These are phyloP conservation scores for Eurosta solidaginis DNA, from an alignment of 1,140 invertebrate genomes.

Conservation along the genomic window DNA sequence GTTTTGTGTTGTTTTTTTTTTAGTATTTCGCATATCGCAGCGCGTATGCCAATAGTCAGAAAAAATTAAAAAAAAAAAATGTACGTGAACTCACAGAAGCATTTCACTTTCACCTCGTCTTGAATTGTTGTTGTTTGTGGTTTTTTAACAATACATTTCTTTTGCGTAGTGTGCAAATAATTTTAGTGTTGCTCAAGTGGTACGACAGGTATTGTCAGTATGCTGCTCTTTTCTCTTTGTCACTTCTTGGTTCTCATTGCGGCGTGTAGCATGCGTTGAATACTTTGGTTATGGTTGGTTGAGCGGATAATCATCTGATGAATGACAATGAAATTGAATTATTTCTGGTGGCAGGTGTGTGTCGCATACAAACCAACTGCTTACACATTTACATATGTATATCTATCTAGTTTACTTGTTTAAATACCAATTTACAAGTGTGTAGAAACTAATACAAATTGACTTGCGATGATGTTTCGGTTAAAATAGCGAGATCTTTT, in stretches of 20 bases:
- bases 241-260: constrained; percentile 2
- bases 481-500: too few species aligned
- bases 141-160: not conserved
- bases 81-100: not conserved
- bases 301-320: constrained; percentile 23
- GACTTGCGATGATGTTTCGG: not conserved
- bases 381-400: not conserved
- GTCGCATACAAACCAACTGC: not conserved
- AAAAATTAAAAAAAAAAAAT: not conserved
- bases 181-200: not conserved
- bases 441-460: not conserved
- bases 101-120: constrained; percentile 30
- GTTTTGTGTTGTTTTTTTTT: not conserved
- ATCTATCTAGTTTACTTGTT: not conserved
- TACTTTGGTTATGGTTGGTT: not conserved
- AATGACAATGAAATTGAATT: constrained; percentile 26
- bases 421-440: not conserved
- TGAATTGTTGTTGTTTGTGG: not conserved
- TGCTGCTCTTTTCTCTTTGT: not conserved
- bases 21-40: not conserved
- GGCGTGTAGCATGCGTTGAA: not conserved
- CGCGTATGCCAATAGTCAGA: not conserved
- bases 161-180: not conserved
- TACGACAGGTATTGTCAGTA: not conserved
- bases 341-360: constrained; percentile 12